A percentile compares a stretch with the other conserved stretches of the same genome.
phyloP scores from a whole-genome alignment of 1,140 invertebrate species.

The Campoletis sonorensis region DNA sequence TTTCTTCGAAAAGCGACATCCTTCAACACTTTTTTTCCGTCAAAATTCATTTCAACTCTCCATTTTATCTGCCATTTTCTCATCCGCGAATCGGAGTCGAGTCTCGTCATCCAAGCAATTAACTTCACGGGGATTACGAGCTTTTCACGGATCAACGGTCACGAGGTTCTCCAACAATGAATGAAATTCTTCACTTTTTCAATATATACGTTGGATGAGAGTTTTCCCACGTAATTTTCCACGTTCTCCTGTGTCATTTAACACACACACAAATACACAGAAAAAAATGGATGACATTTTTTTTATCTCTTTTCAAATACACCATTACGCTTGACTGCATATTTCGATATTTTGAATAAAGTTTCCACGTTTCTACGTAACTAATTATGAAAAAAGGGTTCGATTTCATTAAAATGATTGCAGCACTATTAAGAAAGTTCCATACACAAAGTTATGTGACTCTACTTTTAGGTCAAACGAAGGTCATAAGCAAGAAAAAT shows the following conservation, averaged over 20 bases:
- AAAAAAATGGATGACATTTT: too few species aligned
- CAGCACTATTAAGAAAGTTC: too few species aligned
- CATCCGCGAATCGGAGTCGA: background rate
- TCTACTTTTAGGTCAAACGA: too few species aligned
- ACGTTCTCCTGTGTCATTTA: background rate
- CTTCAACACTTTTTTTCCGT: background rate
- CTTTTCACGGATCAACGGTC: constrained; percentile 6
- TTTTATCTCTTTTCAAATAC: too few species aligned
- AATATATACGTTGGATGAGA: background rate
- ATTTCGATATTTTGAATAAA: too few species aligned
- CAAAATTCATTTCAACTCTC: background rate
- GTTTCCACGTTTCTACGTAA: too few species aligned
- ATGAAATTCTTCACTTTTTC: constrained; percentile 5
- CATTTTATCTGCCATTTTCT: background rate
- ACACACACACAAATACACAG: too few species aligned
- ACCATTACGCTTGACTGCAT: too few species aligned
- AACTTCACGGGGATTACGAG: constrained; percentile 3
- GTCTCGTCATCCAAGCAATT: constrained; percentile 2
- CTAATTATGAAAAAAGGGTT: too few species aligned
- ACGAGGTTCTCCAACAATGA: constrained; percentile 1
- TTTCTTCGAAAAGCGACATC: background rate
- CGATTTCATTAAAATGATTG: too few species aligned
- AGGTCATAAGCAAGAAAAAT: too few species aligned
- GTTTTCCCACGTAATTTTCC: background rate
- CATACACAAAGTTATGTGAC: too few species aligned